These are phyloP conservation scores for Tetropium fuscum DNA, from an alignment of 2,888 invertebrate genomes.

Conservation along the genomic window DNA sequence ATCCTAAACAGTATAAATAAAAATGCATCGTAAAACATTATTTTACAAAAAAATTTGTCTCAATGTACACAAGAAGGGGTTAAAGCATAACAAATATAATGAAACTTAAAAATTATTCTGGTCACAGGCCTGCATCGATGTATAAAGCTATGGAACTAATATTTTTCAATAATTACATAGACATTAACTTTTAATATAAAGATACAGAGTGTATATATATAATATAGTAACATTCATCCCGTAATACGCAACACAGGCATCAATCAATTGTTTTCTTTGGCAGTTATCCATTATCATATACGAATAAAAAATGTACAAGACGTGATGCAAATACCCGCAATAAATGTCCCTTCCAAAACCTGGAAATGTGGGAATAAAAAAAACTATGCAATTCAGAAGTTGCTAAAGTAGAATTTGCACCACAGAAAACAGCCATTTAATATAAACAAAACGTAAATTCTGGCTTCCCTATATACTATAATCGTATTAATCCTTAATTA, in stretches of 20 bases:
- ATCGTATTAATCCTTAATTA: conserved; percentile 5
- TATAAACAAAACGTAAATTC: conserved; percentile 12
- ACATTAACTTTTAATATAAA: conserved; percentile 36
- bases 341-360: neutral
- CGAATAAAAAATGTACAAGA: conserved; percentile 38
- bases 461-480: conserved; percentile 6
- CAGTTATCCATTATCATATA: conserved; percentile 51
- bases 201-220: conserved; percentile 34
- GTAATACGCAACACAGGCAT: conserved; percentile 45
- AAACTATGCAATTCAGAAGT: neutral
- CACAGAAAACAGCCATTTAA: conserved; percentile 18
- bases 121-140: conserved; percentile 50
- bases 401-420: conserved; percentile 2
- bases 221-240: conserved; percentile 33
- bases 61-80: conserved; percentile 37
- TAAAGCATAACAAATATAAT: conserved; percentile 25
- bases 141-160: conserved; percentile 41
- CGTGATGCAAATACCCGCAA: conserved; percentile 15
- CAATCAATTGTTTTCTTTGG: conserved; percentile 53
- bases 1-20: conserved; percentile 27
- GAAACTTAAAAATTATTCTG: conserved; percentile 28
- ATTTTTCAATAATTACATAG: conserved; percentile 30
- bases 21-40: conserved; percentile 30
- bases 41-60: conserved; percentile 43
- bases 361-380: neutral